These are phyloP conservation scores for Argyrosomus regius DNA, from an alignment of 2,797 vertebrate species.

Conservation along the genomic window DNA sequence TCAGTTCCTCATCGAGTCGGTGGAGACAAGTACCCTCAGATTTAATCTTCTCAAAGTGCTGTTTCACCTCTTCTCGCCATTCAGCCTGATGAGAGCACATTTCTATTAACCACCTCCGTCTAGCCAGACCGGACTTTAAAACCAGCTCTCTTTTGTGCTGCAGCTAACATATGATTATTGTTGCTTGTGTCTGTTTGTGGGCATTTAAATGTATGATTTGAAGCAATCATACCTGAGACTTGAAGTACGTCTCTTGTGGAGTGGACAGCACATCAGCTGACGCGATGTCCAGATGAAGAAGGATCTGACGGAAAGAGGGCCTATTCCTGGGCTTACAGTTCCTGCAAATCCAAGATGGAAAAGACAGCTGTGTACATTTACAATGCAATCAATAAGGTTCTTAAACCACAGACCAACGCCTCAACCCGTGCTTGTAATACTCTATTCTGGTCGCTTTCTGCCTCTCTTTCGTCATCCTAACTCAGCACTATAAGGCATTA, in stretches of 20 bases:
- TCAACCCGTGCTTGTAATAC: slow-evolving; percentile 22
- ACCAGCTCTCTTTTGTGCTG: slow-evolving; percentile 3
- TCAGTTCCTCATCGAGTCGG: slow-evolving; percentile 94
- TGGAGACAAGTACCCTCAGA: slow-evolving; percentile 96
- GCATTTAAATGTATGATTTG: neutral
- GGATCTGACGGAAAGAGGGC: slow-evolving; percentile 96
- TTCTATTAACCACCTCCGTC: slow-evolving; percentile 54
- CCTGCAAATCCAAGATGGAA: slow-evolving; percentile 82
- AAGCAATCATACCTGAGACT: slow-evolving; percentile 90
- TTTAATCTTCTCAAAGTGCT: slow-evolving; percentile 99
- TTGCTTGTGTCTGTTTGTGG: slow-evolving; percentile 4
- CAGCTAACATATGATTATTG: slow-evolving; percentile 33
- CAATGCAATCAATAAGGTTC: slow-evolving; percentile 55
- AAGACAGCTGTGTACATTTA: slow-evolving; percentile 60
- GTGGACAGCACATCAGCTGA: slow-evolving; percentile 96
- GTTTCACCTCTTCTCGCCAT: slow-evolving; percentile 95
- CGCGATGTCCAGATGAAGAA: slow-evolving; percentile 96
- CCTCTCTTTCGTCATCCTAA: neutral
- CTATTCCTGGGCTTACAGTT: slow-evolving; percentile 96
- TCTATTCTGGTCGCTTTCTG: slow-evolving; percentile 15
- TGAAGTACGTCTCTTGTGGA: slow-evolving; percentile 97
- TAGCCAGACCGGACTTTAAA: slow-evolving; percentile 7
- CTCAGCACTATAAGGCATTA: slow-evolving; percentile 26
- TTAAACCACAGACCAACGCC: slow-evolving; percentile 29
- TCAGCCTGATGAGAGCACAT: slow-evolving; percentile 87